Conservation (phyloP, 2,888 invertebrate genomes). For the Acrobasis consociella region DNA sequence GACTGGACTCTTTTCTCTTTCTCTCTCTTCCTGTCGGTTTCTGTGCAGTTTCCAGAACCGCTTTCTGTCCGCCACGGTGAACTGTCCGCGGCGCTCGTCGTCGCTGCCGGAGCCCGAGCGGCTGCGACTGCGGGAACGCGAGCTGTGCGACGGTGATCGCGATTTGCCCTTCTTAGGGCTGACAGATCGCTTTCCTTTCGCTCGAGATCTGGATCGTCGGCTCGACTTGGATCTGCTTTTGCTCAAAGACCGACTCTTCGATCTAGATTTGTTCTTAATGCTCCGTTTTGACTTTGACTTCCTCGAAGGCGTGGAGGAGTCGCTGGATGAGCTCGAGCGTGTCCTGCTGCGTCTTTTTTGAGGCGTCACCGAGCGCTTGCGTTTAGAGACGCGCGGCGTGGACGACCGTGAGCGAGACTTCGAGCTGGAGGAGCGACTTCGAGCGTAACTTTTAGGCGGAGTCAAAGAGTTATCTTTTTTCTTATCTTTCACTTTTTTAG, state of each 20-base stretch:
- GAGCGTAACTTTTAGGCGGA: constrained; percentile 69
- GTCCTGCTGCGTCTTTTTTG: constrained; percentile 43
- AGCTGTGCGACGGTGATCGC: constrained; percentile 50
- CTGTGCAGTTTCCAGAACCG: constrained; percentile 73
- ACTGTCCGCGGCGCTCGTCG: constrained; percentile 72
- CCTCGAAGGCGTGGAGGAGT: constrained; percentile 48
- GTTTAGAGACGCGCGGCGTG: constrained; percentile 47
- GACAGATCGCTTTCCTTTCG: constrained; percentile 42
- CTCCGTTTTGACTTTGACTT: constrained; percentile 49
- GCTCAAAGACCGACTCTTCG: constrained; percentile 49
- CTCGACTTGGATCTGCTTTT: constrained; percentile 46
- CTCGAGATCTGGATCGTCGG: constrained; percentile 50
- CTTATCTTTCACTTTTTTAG: constrained; percentile 57
- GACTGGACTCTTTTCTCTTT: constrained; percentile 55
- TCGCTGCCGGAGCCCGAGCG: constrained; percentile 58
- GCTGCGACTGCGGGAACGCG: constrained; percentile 53
- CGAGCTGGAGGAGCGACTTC: constrained; percentile 58
- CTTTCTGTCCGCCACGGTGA: constrained; percentile 74
- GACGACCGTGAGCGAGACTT: constrained; percentile 54
- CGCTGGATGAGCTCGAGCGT: constrained; percentile 44
- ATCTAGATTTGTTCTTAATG: constrained; percentile 50
- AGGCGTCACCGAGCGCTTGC: constrained; percentile 40
- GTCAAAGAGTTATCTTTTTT: constrained; percentile 63
- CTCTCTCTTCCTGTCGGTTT: constrained; percentile 55
- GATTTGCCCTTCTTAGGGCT: constrained; percentile 44